Evolutionary conservation across 2,888 invertebrate genomes (phyloP).

Genomic region (Rambutsinella grinnellia): DNA sequence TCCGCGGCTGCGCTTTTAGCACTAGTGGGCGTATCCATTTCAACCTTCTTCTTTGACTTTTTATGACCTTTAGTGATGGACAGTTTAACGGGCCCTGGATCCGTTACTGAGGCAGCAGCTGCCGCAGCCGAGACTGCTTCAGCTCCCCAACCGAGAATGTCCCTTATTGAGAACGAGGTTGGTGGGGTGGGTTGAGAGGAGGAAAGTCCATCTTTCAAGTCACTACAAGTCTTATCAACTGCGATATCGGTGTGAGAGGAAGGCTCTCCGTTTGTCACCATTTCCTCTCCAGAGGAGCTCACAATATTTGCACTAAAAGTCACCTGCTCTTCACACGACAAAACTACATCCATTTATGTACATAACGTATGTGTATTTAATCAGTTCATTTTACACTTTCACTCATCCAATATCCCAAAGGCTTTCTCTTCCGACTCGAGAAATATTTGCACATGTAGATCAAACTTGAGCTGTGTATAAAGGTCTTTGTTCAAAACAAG

Average conservation of each 20-base stretch:
- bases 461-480: too few species aligned
- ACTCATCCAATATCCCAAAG: too few species aligned
- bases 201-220: background rate
- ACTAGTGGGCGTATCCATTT: constrained; percentile 34
- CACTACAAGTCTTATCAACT: background rate
- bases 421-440: too few species aligned
- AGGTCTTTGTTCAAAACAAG: too few species aligned
- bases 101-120: background rate
- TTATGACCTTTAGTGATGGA: too few species aligned
- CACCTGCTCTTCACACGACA: too few species aligned
- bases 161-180: constrained; percentile 89
- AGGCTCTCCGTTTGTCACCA: constrained; percentile 42
- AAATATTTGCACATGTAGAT: too few species aligned
- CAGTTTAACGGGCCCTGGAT: background rate
- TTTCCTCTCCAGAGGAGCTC: constrained; percentile 45
- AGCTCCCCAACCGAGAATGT: constrained; percentile 79
- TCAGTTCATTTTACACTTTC: too few species aligned
- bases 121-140: constrained; percentile 32
- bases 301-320: too few species aligned
- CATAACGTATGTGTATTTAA: too few species aligned
- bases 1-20: constrained; percentile 39
- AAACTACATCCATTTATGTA: too few species aligned
- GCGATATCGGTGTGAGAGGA: constrained; percentile 29
- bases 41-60: constrained; percentile 4
- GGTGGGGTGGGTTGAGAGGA: constrained; percentile 87